Evolutionary conservation across 1,140 invertebrate genomes (phyloP).

Genomic region (fruit fly (Drosophila melanogaster)): DNA sequence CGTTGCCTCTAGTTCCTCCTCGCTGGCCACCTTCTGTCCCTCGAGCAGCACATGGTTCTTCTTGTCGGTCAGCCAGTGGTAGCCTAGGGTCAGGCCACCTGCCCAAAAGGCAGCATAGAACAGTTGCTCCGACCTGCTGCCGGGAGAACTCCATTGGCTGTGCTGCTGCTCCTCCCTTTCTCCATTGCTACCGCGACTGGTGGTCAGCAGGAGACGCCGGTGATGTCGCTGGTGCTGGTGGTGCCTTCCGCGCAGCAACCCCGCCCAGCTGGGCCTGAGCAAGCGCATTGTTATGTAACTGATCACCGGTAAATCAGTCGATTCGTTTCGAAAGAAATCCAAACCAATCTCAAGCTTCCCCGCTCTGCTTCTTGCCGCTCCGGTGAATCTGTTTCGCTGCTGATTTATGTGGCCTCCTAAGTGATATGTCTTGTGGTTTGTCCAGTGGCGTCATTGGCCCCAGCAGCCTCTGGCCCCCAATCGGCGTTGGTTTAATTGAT

Average conservation of each 20-base stretch:
- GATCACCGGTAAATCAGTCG: not conserved
- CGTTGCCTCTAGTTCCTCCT: constrained; percentile 7
- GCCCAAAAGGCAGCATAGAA: constrained; percentile 24
- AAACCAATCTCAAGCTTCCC: constrained; percentile 4
- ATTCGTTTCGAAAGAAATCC: not conserved
- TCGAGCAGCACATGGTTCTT: not conserved
- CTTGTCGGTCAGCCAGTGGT: constrained; percentile 13
- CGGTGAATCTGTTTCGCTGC: not conserved
- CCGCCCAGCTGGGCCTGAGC: constrained; percentile 28
- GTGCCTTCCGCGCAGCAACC: not conserved
- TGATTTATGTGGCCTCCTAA: constrained; percentile 7
- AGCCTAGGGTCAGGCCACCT: constrained; percentile 28
- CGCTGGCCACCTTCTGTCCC: not conserved
- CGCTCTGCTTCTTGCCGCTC: not conserved
- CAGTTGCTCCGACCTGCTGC: constrained; percentile 1
- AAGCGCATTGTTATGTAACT: constrained; percentile 47
- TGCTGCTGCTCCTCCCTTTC: not conserved
- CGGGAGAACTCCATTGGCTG: constrained; percentile 5
- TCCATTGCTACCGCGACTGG: not conserved
- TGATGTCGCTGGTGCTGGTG: not conserved
- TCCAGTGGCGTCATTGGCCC: constrained; percentile 27
- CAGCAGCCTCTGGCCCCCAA: constrained; percentile 24
- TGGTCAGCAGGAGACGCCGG: constrained; percentile 4
- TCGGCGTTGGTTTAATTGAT: constrained; percentile 17
- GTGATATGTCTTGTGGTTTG: constrained; percentile 14